Percentiles rank a stretch among this genome's conserved stretches.
phyloP scores from a whole-genome alignment of 2,113 vertebrate genomes.

The Grantiella picta region DNA sequence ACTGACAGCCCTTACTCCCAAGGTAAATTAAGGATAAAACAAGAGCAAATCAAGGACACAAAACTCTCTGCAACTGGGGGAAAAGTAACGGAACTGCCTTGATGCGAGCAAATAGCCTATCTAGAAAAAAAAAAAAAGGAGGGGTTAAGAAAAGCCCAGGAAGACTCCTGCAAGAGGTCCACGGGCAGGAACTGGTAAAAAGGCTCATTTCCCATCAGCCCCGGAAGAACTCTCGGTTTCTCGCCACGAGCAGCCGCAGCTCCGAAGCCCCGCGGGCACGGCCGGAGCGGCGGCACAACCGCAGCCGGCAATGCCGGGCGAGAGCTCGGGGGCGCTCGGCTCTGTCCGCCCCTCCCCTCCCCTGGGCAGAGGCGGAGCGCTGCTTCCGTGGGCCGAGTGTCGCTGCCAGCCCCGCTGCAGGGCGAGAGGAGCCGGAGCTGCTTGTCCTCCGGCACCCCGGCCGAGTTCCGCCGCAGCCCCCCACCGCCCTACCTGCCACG shows the following conservation, averaged over 20 bases:
- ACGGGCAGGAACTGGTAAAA: rapidly evolving
- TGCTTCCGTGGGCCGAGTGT: rapidly evolving
- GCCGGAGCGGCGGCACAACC: background rate
- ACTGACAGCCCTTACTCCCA: background rate
- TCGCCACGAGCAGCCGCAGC: background rate
- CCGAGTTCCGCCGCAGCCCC: background rate
- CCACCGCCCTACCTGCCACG: slow-evolving; percentile 3
- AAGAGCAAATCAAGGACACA: background rate
- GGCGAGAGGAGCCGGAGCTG: rapidly evolving
- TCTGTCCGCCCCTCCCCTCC: background rate
- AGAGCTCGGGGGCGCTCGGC: background rate
- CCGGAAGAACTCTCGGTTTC: rapidly evolving
- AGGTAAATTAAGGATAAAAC: background rate
- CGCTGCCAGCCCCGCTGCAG: rapidly evolving
- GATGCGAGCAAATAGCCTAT: rapidly evolving
- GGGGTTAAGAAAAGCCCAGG: rapidly evolving
- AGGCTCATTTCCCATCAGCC: background rate
- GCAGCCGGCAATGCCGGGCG: rapidly evolving
- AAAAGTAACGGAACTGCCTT: background rate
- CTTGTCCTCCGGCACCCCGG: background rate
- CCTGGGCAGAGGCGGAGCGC: background rate
- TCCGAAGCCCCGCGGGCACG: background rate
- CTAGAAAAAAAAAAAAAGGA: background rate
- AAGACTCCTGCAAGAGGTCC: background rate
- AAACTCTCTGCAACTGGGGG: rapidly evolving